Conservation (phyloP, 2,888 invertebrate genomes). For the Melieria picta region DNA sequence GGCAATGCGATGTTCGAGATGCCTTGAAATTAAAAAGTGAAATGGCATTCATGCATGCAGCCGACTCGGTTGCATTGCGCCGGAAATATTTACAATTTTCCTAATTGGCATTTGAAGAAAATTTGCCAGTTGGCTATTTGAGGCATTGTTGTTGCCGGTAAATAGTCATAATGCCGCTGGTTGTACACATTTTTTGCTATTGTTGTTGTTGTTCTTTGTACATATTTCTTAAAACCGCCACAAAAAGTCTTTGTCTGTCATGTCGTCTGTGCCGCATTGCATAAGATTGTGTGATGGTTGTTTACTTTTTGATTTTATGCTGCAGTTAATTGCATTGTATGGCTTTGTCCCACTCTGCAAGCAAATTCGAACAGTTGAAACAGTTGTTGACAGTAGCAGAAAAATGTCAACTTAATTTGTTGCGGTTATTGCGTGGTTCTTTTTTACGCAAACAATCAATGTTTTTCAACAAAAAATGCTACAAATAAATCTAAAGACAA, state of each 20-base stretch:
- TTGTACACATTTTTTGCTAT: background rate
- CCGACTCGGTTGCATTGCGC: background rate
- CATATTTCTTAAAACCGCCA: constrained; percentile 24
- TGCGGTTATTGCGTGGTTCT: background rate
- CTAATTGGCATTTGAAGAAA: constrained; percentile 27
- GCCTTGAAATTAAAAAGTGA: constrained; percentile 32
- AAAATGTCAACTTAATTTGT: constrained; percentile 40
- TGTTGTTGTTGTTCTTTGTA: constrained; percentile 2
- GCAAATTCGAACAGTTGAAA: constrained; percentile 50
- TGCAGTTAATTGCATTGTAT: constrained; percentile 36
- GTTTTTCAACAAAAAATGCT: background rate
- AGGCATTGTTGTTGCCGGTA: background rate
- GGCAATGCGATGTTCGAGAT: background rate
- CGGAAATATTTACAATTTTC: constrained; percentile 26
- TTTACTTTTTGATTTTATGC: constrained; percentile 36
- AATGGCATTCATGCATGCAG: constrained; percentile 16
- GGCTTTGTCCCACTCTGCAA: constrained; percentile 38
- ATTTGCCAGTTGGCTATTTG: background rate
- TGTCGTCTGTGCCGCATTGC: background rate
- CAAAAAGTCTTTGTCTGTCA: constrained; percentile 14
- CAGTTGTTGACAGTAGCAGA: constrained; percentile 48
- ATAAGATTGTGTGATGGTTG: constrained; percentile 20
- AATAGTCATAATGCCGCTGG: constrained; percentile 11
- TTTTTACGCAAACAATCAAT: background rate
- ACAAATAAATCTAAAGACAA: background rate